phyloP scores from a whole-genome alignment of 2,797 vertebrate genomes.

The Prunella strophiata region DNA sequence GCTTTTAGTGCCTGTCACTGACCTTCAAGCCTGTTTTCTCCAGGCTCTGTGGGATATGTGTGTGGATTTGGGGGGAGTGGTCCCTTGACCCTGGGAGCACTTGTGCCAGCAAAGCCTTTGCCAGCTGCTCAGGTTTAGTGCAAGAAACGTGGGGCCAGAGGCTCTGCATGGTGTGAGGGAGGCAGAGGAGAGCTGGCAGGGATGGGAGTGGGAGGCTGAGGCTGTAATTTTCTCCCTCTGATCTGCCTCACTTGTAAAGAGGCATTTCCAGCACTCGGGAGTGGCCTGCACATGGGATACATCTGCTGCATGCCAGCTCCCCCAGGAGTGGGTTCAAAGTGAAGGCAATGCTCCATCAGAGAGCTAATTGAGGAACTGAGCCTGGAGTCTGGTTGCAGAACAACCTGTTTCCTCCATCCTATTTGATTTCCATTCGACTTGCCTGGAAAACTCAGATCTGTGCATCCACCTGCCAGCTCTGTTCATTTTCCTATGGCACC shows the following conservation, averaged over 20 bases:
- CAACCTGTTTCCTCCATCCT: conserved; percentile 19
- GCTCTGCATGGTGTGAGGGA: neutral
- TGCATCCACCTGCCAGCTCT: neutral
- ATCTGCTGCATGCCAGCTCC: neutral
- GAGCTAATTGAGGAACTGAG: conserved; percentile 49
- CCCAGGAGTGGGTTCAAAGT: conserved; percentile 40
- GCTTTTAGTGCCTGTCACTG: neutral
- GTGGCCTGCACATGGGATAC: neutral
- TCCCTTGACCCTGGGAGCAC: neutral
- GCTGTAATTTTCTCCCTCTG: neutral
- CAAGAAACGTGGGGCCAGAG: neutral
- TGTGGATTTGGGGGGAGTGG: neutral
- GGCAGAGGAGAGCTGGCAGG: neutral
- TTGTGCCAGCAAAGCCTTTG: neutral
- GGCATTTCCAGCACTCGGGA: neutral
- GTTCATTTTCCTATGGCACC: neutral
- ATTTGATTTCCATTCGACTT: neutral
- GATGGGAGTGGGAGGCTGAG: neutral
- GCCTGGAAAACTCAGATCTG: neutral
- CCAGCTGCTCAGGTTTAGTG: neutral
- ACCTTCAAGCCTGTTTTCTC: neutral
- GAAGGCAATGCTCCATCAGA: conserved; percentile 51
- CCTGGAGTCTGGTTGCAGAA: conserved; percentile 5
- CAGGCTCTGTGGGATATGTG: fast-evolving
- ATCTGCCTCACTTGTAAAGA: neutral